phyloP scores from a whole-genome alignment of 2,113 vertebrate species.

The human region DNA sequence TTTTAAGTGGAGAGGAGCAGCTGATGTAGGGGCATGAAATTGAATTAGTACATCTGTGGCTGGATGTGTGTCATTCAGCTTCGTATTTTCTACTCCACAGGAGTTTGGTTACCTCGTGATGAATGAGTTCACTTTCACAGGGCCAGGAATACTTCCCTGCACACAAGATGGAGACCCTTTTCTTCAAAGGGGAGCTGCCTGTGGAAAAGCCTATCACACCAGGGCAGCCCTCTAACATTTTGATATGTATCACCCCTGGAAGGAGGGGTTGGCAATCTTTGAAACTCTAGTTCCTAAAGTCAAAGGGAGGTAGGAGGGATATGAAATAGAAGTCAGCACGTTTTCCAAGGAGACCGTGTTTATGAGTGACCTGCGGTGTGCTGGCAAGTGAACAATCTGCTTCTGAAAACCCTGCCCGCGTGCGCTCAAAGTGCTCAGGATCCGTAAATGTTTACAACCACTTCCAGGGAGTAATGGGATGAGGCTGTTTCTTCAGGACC shows the following conservation, averaged over 20 bases:
- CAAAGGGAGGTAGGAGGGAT: not conserved
- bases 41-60: conserved; percentile 94
- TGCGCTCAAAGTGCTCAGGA: not conserved
- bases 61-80: conserved; percentile 82
- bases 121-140: conserved; percentile 27
- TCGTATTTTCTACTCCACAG: conserved; percentile 79
- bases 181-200: conserved; percentile 41
- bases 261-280: not conserved
- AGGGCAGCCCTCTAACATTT: not conserved
- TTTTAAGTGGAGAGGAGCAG: conserved; percentile 81
- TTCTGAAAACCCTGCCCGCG: not conserved
- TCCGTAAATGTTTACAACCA: not conserved
- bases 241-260: not conserved
- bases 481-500: not conserved
- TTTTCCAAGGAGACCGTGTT: conserved; percentile 19
- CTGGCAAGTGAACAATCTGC: not conserved
- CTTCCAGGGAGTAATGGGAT: not conserved
- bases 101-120: conserved; percentile 81
- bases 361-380: not conserved
- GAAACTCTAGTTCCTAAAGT: not conserved
- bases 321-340: not conserved
- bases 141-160: not conserved
- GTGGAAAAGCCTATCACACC: not conserved
- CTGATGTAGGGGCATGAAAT: conserved; percentile 89
- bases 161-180: not conserved